Percentiles rank a stretch among this genome's conserved stretches.
These are phyloP conservation scores for Gnathonemus longibarbis DNA, from an alignment of 2,113 vertebrate genomes.

Conservation along the genomic window DNA sequence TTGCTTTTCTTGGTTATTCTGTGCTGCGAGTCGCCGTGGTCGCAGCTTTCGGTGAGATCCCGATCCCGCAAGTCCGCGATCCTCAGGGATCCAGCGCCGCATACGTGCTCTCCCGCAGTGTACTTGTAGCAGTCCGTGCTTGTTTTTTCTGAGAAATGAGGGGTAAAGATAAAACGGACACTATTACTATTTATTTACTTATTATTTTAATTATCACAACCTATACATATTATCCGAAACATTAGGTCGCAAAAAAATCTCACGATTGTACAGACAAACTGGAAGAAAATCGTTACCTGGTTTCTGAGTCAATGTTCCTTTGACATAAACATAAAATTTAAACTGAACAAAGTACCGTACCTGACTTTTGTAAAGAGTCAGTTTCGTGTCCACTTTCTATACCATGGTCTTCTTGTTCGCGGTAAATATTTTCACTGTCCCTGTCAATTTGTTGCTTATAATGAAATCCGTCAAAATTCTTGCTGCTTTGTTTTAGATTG, in stretches of 20 bases:
- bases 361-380: slow-evolving; percentile 13
- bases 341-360: background rate
- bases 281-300: background rate
- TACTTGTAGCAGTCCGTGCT: slow-evolving; percentile 17
- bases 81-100: slow-evolving; percentile 27
- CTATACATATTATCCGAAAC: background rate
- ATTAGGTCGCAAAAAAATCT: background rate
- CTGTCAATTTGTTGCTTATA: slow-evolving; percentile 12
- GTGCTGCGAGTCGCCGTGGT: slow-evolving; percentile 33
- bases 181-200: background rate
- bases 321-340: background rate
- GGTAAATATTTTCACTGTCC: slow-evolving; percentile 28
- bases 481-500: slow-evolving; percentile 47
- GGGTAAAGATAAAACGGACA: slow-evolving; percentile 16
- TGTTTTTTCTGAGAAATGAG: slow-evolving; percentile 46
- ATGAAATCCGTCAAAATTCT: slow-evolving; percentile 19
- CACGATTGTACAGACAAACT: background rate
- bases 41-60: slow-evolving; percentile 35
- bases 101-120: slow-evolving; percentile 19
- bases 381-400: slow-evolving; percentile 29
- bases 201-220: background rate
- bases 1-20: slow-evolving; percentile 40
- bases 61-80: slow-evolving; percentile 31
- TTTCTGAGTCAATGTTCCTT: background rate
- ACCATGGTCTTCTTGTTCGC: slow-evolving; percentile 36